A percentile compares a stretch with the other conserved stretches of the same genome.
Conservation (phyloP, 1,140 invertebrate species). For the Sminthurinus signatus region DNA sequence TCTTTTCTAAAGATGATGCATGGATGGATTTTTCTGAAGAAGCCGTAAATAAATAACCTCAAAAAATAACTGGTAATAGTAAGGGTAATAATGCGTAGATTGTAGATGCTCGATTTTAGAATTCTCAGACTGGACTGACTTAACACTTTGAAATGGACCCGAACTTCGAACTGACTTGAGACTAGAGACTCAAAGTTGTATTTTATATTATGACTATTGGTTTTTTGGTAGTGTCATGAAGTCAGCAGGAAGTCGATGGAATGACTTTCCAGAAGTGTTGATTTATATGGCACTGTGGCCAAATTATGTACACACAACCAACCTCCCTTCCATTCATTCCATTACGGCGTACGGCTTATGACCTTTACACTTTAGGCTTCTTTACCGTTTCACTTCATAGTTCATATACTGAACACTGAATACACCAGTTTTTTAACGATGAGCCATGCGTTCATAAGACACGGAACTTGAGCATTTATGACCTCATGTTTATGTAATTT, state of each 20-base stretch:
- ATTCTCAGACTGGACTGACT: too few species aligned
- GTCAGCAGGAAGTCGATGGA: slow-evolving; percentile 10
- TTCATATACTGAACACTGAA: neutral
- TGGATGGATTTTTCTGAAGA: neutral
- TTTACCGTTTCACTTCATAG: neutral
- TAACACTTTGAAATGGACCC: too few species aligned
- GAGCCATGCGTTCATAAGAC: neutral
- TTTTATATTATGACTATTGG: too few species aligned
- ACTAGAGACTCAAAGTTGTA: too few species aligned
- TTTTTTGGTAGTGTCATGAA: slow-evolving; percentile 12
- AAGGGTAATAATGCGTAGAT: too few species aligned
- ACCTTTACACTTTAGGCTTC: neutral
- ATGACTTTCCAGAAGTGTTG: neutral
- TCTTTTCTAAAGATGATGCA: neutral
- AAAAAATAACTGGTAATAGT: too few species aligned
- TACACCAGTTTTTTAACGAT: neutral
- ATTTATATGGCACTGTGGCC: slow-evolving; percentile 4
- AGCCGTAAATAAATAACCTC: slow-evolving; percentile 15
- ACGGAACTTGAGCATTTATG: neutral
- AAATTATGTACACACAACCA: slow-evolving; percentile 11
- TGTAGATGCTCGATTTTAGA: too few species aligned
- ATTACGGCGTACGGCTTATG: neutral
- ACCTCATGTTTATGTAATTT: neutral
- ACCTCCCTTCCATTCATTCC: neutral
- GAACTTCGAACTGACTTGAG: too few species aligned